Evolutionary conservation across 2,888 invertebrate species (phyloP), one percentile per base, ranked within the genome.

Genomic region (Hydriomena furcata): DNA sequence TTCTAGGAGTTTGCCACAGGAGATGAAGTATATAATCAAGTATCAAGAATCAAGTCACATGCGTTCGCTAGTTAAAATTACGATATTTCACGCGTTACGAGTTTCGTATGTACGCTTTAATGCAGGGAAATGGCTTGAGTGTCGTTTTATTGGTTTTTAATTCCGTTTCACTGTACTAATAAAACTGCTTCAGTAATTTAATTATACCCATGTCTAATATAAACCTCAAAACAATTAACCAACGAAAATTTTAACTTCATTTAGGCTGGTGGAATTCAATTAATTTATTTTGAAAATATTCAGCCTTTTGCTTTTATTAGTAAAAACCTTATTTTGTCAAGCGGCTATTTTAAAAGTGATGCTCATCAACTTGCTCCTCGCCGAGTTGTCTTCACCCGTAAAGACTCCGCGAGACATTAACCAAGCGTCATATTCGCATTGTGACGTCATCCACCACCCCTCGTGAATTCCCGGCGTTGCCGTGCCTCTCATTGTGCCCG

Each of bases 401-500:
- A n/a, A 40, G 43, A 20, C 13, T 52, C 45, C 44, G 30, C 44
- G 52, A 61, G 61, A 53, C 68, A 74, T 66, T 72, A 74, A 72
- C 68, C 71, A 65, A 71, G 74, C 75, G 71, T 79, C 73, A 79
- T 78, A 71, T 76, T 77, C 65, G 69, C 65, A 75, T 76, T 77
- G 79, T 79, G 76, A 76, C 74, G 74, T 76, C 76, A 74, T 68
- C 69, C 72, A 65, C 66, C 68, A 48, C 68, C 73, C 70, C 61
- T 66, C 72, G 68, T 65, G 60, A 66, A 65, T 68, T 71, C 70
- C 64, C 72, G 64, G 66, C 69, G 68, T 63, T 71, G 66, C 68
- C 72, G 65, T 68, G 66, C 67, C 69, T 74, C 73, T 81, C 80
- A 83, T 84, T 84, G 83, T 82, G 65, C 75, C 68, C 82, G 81